These are phyloP conservation scores for Carcinoscorpius rotundicauda DNA, from an alignment of 1,140 invertebrate genomes.

Conservation along the genomic window DNA sequence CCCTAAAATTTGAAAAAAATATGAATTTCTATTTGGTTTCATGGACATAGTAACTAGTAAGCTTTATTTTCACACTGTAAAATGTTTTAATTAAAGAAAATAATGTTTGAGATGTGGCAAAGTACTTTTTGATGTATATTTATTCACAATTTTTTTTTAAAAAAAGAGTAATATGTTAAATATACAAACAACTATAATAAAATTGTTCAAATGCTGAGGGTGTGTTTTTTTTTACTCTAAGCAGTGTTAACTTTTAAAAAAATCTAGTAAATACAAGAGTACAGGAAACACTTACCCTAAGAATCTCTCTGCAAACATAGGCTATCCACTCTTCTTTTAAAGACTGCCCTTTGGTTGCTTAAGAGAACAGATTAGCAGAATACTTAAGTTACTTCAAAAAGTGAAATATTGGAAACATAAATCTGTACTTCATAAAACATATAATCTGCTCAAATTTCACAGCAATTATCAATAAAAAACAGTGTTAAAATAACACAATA, in stretches of 20 bases:
- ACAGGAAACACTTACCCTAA: conserved; percentile 37
- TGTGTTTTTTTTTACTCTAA: not conserved
- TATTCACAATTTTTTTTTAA: not conserved
- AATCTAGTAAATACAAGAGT: conserved; percentile 20
- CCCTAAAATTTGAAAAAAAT: conserved; percentile 44
- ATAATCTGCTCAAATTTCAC: too few relatives aligned
- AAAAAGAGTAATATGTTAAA: conserved; percentile 2
- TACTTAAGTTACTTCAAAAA: too few relatives aligned
- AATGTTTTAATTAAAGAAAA: too few relatives aligned
- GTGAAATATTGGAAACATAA: too few relatives aligned
- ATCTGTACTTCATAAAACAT: too few relatives aligned
- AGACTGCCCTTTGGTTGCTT: conserved; percentile 86
- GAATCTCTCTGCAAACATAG: conserved; percentile 95
- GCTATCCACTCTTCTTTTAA: conserved; percentile 99
- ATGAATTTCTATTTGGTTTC: not conserved
- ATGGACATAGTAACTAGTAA: not conserved
- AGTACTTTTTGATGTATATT: not conserved
- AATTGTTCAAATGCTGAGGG: too few relatives aligned
- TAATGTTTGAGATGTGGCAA: not conserved
- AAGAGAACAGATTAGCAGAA: conserved; percentile 13
- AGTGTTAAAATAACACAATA: too few relatives aligned
- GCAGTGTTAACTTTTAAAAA: not conserved
- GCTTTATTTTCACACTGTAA: too few relatives aligned
- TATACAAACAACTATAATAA: not conserved
- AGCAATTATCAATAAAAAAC: too few relatives aligned